Conservation (phyloP, 2,113 vertebrate species). For the Eulemur macaco region DNA sequence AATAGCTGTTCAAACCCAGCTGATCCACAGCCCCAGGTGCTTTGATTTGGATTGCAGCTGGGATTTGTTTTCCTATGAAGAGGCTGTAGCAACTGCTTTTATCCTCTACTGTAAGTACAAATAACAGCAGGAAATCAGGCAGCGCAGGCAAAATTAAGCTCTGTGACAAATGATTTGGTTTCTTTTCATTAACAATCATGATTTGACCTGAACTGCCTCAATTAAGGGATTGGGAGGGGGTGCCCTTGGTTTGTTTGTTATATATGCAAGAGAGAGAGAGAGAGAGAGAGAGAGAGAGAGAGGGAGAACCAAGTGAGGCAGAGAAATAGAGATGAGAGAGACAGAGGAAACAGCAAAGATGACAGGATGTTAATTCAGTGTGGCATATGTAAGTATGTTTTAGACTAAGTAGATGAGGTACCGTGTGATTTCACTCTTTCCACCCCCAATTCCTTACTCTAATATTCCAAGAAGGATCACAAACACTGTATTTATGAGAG, state of each 20-base stretch:
- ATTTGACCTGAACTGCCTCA: slow-evolving; percentile 78
- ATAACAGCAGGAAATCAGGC: slow-evolving; percentile 80
- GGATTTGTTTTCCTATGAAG: slow-evolving; percentile 85
- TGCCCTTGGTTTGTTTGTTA: slow-evolving; percentile 55
- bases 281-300: not conserved
- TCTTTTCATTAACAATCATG: slow-evolving; percentile 73
- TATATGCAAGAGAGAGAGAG: not conserved
- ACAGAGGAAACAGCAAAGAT: slow-evolving; percentile 61
- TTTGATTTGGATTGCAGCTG: slow-evolving; percentile 82
- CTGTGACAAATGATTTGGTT: slow-evolving; percentile 77
- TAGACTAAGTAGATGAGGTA: slow-evolving; percentile 42
- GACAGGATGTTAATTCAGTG: slow-evolving; percentile 64
- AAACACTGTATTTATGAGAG: slow-evolving; percentile 73
- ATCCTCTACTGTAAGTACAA: slow-evolving; percentile 83
- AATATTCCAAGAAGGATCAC: slow-evolving; percentile 70
- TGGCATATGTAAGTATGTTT: slow-evolving; percentile 55
- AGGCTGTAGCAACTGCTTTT: slow-evolving; percentile 82
- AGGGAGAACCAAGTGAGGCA: not conserved
- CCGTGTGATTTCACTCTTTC: slow-evolving; percentile 27
- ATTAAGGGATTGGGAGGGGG: slow-evolving; percentile 21
- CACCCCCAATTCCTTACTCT: slow-evolving; percentile 34
- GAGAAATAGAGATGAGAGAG: not conserved
- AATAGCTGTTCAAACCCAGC: slow-evolving; percentile 74
- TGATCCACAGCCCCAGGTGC: slow-evolving; percentile 79
- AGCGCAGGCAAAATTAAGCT: slow-evolving; percentile 74